Percentiles rank a stretch among this genome's conserved stretches.
These are phyloP conservation scores for Electrophaes corylata DNA, from an alignment of 2,888 invertebrate genomes.

Conservation along the genomic window DNA sequence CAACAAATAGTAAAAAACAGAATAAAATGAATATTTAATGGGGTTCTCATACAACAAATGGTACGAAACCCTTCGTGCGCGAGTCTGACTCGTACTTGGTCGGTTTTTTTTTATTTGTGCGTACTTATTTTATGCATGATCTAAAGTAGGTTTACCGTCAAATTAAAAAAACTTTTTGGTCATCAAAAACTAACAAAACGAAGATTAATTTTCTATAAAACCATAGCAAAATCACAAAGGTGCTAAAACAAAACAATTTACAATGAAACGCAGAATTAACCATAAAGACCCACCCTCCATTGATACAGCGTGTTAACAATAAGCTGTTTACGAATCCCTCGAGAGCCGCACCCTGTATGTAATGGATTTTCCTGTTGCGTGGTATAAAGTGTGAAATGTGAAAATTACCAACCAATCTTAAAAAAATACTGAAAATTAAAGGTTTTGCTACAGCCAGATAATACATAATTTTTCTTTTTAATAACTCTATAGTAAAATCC, in stretches of 20 bases:
- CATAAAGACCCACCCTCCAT: slow-evolving; percentile 28
- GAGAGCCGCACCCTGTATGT: slow-evolving; percentile 37
- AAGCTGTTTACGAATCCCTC: slow-evolving; percentile 40
- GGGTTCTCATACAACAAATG: too few relatives aligned
- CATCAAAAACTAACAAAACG: too few relatives aligned
- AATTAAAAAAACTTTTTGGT: too few relatives aligned
- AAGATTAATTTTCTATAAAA: background rate
- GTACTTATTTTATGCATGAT: too few relatives aligned
- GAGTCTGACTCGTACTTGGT: too few relatives aligned
- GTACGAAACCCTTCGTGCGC: too few relatives aligned
- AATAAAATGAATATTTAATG: too few relatives aligned
- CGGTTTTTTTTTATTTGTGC: background rate
- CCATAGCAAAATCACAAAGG: background rate
- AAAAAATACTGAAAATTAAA: background rate
- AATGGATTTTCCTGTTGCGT: slow-evolving; percentile 39
- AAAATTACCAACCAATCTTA: background rate
- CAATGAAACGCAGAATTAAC: slow-evolving; percentile 23
- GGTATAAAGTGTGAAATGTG: slow-evolving; percentile 25
- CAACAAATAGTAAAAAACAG: too few relatives aligned
- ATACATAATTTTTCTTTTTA: too few relatives aligned
- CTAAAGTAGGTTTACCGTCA: too few relatives aligned
- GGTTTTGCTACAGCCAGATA: too few relatives aligned
- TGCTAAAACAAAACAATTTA: slow-evolving; percentile 20
- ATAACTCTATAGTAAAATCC: too few relatives aligned
- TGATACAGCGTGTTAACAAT: slow-evolving; percentile 39